phyloP scores from a whole-genome alignment of 2,113 vertebrate genomes.

The Rhinopomastus cyanomelas region DNA sequence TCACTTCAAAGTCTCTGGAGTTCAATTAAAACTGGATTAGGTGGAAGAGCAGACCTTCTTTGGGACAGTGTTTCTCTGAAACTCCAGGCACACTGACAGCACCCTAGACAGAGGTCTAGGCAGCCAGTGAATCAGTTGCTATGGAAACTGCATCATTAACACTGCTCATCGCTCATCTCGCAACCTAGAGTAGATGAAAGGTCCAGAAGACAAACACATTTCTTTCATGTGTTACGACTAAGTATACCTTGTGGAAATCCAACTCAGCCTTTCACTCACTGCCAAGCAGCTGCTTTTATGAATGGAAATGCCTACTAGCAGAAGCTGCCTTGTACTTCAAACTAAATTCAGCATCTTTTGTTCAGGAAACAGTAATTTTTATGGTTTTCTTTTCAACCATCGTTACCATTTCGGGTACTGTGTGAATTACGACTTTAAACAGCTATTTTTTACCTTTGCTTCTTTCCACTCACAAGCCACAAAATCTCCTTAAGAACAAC shows the following conservation, averaged over 20 bases:
- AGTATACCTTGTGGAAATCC: neutral
- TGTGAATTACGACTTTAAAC: neutral
- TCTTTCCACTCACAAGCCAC: neutral
- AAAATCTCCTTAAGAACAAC: neutral
- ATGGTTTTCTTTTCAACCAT: neutral
- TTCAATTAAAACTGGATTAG: slow-evolving; percentile 99
- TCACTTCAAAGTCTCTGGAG: slow-evolving; percentile 99
- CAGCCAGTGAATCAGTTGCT: slow-evolving; percentile 75
- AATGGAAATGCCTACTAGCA: neutral
- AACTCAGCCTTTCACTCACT: neutral
- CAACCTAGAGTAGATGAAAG: slow-evolving; percentile 58
- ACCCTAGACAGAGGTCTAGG: slow-evolving; percentile 79
- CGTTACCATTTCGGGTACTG: neutral
- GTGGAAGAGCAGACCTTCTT: slow-evolving; percentile 73
- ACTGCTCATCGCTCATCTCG: slow-evolving; percentile 58
- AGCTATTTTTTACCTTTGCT: neutral
- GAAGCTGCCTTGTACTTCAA: neutral
- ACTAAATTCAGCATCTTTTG: neutral
- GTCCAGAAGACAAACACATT: slow-evolving; percentile 29
- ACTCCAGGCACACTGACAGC: slow-evolving; percentile 78
- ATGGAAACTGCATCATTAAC: slow-evolving; percentile 76
- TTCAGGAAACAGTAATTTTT: neutral
- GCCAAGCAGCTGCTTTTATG: neutral
- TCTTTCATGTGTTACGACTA: slow-evolving; percentile 11
- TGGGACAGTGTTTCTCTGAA: slow-evolving; percentile 72